Evolutionary conservation across 2,113 vertebrate genomes (phyloP).

Genomic region (Sciurus niger): DNA sequence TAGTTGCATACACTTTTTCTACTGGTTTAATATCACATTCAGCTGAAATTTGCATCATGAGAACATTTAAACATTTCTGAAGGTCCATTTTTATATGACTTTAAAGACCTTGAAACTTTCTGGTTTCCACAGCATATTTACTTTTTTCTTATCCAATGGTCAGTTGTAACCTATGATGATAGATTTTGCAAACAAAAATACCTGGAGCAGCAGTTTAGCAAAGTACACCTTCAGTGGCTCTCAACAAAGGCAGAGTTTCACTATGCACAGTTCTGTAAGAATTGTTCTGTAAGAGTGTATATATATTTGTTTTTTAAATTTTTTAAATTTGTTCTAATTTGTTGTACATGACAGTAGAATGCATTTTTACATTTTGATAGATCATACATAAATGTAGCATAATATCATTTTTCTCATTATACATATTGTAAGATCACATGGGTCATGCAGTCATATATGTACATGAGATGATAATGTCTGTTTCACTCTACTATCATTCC

Average conservation of each 20-base stretch:
- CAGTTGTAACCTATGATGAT: neutral
- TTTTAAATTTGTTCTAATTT: no score
- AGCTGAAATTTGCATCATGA: conserved; percentile 85
- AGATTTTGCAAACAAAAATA: conserved; percentile 49
- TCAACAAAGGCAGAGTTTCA: conserved; percentile 25
- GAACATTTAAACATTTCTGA: conserved; percentile 56
- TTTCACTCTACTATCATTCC: no score
- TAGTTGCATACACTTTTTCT: neutral
- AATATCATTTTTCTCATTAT: no score
- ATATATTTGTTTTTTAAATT: neutral
- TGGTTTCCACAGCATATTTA: conserved; percentile 3
- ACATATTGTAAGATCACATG: no score
- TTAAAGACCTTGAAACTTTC: conserved; percentile 38
- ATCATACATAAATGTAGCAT: no score
- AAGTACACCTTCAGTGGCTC: neutral
- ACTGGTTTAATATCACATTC: conserved; percentile 64
- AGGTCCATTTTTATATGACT: conserved; percentile 35
- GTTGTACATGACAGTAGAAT: no score
- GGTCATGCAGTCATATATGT: no score
- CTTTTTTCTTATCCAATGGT: conserved; percentile 54
- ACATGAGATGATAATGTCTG: no score
- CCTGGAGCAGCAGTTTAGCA: neutral
- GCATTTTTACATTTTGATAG: no score
- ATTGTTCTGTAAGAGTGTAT: neutral
- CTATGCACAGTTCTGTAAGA: neutral